Evolutionary conservation across 2,888 invertebrate genomes (phyloP), one percentile per base, ranked within the genome.

Genomic region (Helicoverpa assulta): DNA sequence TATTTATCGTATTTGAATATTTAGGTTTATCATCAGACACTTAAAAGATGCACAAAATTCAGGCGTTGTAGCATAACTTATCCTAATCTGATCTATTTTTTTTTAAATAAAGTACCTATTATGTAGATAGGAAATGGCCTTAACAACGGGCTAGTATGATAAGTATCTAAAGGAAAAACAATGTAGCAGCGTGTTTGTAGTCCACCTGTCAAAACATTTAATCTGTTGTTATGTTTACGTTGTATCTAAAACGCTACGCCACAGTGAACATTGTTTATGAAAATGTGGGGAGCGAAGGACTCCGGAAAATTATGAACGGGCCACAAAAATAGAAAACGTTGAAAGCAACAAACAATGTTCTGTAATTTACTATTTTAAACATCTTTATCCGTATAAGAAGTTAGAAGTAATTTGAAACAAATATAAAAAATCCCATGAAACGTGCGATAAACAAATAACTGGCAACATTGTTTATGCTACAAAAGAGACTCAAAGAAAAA

Each of bases 401-500:
- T 3, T 29, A 58, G 51, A 71, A 61, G 21, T 1, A 51, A 40
- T 29, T 14, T 0, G 3, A 37, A 62, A 60, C 51, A 54, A 29
- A 63, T 54, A 47, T 53, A 40, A 52, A 40, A 57, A 71, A 57
- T 18, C 62, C 53, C 53, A 67, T 67, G 50, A 67, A 67, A 76
- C 55, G 16, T 50, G 47, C 7, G 53, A 69, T 73, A 80, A 82
- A 82, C 70, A 82, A 80, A 70, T 67, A 76, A 67, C 72, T 67
- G 77, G 69, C 55, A 57, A 62, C 60, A 71, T 56, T 81, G 74
- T 81, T 81, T 81, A 81, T 67, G 59, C 79, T 64, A 58, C 59
- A 68, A 80, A 82, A 70, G 57, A 74, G 67, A 73, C 75, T 70
- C 68, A 71, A 81, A 77, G 74, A 75, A 81, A 65, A 74, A 72